Conservation (phyloP, 2,888 invertebrate species). For the Pristionchus maxplancki region DNA sequence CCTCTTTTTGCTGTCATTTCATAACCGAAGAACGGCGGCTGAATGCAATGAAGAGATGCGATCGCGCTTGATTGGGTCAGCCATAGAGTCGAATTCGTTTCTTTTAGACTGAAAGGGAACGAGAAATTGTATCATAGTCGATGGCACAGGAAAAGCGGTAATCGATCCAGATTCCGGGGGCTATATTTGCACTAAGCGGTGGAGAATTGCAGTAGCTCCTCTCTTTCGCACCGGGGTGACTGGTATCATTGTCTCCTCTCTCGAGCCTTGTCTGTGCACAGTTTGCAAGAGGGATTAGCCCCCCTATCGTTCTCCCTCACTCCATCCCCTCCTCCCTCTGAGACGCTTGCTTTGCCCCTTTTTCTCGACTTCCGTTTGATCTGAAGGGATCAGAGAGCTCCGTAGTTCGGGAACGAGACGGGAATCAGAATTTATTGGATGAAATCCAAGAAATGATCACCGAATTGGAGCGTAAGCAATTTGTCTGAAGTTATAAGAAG, state of each 20-base stretch:
- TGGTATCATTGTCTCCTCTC: conserved; percentile 26
- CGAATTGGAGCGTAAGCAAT: too few species aligned
- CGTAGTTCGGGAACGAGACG: neutral
- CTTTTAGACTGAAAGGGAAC: neutral
- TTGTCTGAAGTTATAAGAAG: too few species aligned
- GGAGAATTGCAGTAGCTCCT: neutral
- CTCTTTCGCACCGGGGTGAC: neutral
- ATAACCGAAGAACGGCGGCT: neutral
- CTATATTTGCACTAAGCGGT: neutral
- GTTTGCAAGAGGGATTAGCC: conserved; percentile 26
- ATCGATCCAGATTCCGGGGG: too few species aligned
- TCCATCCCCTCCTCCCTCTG: neutral
- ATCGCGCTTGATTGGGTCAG: conserved; percentile 26
- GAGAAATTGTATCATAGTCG: neutral
- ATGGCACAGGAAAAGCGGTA: too few species aligned
- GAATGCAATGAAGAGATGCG: conserved; percentile 20
- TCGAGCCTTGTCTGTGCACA: neutral
- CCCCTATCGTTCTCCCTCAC: conserved; percentile 34
- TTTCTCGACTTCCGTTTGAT: neutral
- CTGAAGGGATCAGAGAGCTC: neutral
- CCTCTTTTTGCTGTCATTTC: neutral
- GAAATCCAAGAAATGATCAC: neutral
- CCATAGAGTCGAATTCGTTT: neutral
- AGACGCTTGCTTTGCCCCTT: neutral
- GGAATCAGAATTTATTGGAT: neutral